Evolutionary conservation across 2,888 invertebrate species (phyloP).

Genomic region (Lamellibrachia satsuma): DNA sequence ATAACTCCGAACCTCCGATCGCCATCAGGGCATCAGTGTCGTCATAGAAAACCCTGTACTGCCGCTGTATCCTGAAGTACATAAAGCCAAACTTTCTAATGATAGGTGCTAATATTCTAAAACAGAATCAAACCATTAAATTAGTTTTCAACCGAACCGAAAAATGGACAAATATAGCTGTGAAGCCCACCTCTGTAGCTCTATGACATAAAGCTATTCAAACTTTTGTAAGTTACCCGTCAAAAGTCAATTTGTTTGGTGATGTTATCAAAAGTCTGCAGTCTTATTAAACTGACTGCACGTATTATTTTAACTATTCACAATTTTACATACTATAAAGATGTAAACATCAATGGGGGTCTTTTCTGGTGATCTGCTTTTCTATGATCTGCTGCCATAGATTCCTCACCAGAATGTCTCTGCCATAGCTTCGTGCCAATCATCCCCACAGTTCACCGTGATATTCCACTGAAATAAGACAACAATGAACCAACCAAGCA

Average conservation of each 20-base stretch:
- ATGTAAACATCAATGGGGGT: too few relatives aligned
- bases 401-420: conserved; percentile 28
- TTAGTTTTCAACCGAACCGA: not conserved
- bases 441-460: conserved; percentile 42
- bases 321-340: too few relatives aligned
- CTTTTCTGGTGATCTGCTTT: too few relatives aligned
- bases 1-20: conserved; percentile 56
- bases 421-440: conserved; percentile 36
- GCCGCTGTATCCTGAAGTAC: not conserved
- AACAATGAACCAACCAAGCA: not conserved
- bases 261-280: too few relatives aligned
- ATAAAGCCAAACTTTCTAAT: not conserved
- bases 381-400: not conserved
- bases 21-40: conserved; percentile 53
- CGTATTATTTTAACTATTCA: too few relatives aligned
- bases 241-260: too few relatives aligned
- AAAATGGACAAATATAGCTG: too few relatives aligned
- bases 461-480: conserved; percentile 48
- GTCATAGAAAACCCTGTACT: conserved; percentile 42
- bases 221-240: too few relatives aligned
- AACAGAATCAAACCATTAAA: not conserved
- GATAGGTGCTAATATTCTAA: too few relatives aligned
- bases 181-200: too few relatives aligned
- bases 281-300: too few relatives aligned
- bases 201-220: too few relatives aligned